Evolutionary conservation across 1,140 invertebrate genomes (phyloP), one percentile per base, ranked within the genome.

Genomic region (Drosophila ananassae): DNA sequence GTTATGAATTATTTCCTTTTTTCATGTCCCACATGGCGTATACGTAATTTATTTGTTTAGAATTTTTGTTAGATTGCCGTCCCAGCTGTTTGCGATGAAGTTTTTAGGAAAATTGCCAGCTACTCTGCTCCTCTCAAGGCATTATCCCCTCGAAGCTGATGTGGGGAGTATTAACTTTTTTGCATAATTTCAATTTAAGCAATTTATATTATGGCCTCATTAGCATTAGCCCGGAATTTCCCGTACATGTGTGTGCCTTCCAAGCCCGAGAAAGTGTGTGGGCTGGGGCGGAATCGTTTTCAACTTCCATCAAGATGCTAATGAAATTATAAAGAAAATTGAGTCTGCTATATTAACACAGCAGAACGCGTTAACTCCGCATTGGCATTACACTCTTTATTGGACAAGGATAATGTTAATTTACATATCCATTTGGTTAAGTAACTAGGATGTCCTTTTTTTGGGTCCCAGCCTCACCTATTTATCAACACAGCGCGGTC

Each of bases 261-360:
- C n/a, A 37, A 7, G 30, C 12, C 34, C 3, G 10, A 3, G 10
- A 10, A 2, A 44, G 41, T 17, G 7, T 76, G 63, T 67, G 47
- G 59, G 56, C 9, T 28, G 25, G 69, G 41, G 67, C 74, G 68
- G 68, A 71, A 73, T 44, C 59, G 75, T 68, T 84, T 76, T 77
- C 59, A 79, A 69, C 48, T 67, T 78, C 66, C 81, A 87, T 87
- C 71, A 77, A 75, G 64, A 85, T 87, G 78, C 74, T 87, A 85
- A 85, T 87, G 82, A 76, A 85, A 87, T 85, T 87, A 82, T 78
- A 82, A 82, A 78, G 74, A 71, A 85, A 85, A 85, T 85, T 87
- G 78, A 87, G 83, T 82, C 83, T 75, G 79, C 61, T 67, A 72
- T 77, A 77, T 80, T 77, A 84, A 62, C 81, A 80, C 78, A 58